Evolutionary conservation across 2,888 invertebrate species (phyloP).

Genomic region (Peribatodes rhomboidaria): DNA sequence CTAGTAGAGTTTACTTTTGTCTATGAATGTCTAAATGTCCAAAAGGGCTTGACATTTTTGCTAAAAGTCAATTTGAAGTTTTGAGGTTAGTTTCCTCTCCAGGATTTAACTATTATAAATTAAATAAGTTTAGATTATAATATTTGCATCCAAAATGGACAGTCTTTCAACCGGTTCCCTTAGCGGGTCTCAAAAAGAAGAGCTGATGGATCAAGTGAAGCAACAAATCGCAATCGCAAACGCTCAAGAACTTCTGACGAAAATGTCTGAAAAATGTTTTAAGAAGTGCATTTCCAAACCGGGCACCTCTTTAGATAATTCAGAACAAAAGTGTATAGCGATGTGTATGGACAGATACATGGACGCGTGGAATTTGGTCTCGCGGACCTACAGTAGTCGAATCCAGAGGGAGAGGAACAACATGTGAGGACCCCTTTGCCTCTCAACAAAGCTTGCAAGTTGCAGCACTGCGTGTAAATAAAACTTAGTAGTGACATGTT

Average conservation of each 20-base stretch:
- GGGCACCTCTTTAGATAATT: conserved; percentile 94
- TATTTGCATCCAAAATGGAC: conserved; percentile 81
- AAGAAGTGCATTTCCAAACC: conserved; percentile 97
- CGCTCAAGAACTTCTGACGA: conserved; percentile 96
- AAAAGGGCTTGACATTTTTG: neutral
- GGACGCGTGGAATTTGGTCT: conserved; percentile 98
- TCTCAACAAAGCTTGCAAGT: conserved; percentile 52
- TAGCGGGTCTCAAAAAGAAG: conserved; percentile 91
- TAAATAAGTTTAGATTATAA: conserved; percentile 42
- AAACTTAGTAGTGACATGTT: conserved; percentile 75
- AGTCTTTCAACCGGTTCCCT: conserved; percentile 85
- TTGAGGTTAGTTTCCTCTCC: conserved; percentile 26
- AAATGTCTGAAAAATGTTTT: conserved; percentile 99
- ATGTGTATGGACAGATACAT: conserved; percentile 99
- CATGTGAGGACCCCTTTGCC: conserved; percentile 73
- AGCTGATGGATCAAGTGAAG: conserved; percentile 97
- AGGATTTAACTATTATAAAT: conserved; percentile 38
- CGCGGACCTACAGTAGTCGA: conserved; percentile 94
- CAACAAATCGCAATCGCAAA: conserved; percentile 98
- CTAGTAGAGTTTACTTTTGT: neutral
- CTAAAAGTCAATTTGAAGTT: neutral
- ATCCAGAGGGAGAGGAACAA: conserved; percentile 92
- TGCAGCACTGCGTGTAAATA: conserved; percentile 79
- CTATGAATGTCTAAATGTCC: neutral
- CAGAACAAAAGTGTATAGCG: conserved; percentile 98